phyloP scores from a whole-genome alignment of 2,888 invertebrate species.

The Camponotus fellah region DNA sequence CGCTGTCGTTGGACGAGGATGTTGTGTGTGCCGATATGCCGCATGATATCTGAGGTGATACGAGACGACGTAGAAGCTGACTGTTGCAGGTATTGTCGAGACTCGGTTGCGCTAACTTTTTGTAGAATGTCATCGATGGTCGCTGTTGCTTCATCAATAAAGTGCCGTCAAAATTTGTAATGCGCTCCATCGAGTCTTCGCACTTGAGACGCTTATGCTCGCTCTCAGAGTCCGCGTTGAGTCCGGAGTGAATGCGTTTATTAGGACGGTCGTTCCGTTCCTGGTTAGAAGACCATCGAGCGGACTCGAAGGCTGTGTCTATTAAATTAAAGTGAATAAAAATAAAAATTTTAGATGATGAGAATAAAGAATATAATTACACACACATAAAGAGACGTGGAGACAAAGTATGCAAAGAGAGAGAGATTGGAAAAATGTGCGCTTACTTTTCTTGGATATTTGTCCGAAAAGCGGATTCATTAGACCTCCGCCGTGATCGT shows the following conservation, averaged over 20 bases:
- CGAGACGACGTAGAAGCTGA: constrained; percentile 89
- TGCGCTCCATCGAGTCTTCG: constrained; percentile 62
- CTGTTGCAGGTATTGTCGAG: constrained; percentile 65
- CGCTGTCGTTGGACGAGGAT: background rate
- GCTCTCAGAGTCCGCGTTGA: constrained; percentile 63
- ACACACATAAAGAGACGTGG: background rate
- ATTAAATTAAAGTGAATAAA: constrained; percentile 5
- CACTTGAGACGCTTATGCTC: constrained; percentile 81
- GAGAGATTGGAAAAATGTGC: background rate
- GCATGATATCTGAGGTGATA: constrained; percentile 83
- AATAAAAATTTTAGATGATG: background rate
- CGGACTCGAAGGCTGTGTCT: constrained; percentile 59
- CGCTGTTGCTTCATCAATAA: constrained; percentile 58
- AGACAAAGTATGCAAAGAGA: background rate
- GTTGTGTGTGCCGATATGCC: background rate
- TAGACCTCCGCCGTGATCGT: constrained; percentile 85
- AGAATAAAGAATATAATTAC: background rate
- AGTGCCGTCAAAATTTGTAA: constrained; percentile 62
- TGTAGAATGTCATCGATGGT: constrained; percentile 7
- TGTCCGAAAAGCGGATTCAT: constrained; percentile 84
- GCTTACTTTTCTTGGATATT: constrained; percentile 80
- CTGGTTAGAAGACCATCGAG: constrained; percentile 62
- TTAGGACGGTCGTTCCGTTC: constrained; percentile 74
- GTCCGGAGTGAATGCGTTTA: constrained; percentile 79
- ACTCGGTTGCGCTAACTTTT: constrained; percentile 33